Evolutionary conservation across 2,888 invertebrate species (phyloP), one percentile per base, ranked within the genome.

Genomic region (Lacanobia oleracea): DNA sequence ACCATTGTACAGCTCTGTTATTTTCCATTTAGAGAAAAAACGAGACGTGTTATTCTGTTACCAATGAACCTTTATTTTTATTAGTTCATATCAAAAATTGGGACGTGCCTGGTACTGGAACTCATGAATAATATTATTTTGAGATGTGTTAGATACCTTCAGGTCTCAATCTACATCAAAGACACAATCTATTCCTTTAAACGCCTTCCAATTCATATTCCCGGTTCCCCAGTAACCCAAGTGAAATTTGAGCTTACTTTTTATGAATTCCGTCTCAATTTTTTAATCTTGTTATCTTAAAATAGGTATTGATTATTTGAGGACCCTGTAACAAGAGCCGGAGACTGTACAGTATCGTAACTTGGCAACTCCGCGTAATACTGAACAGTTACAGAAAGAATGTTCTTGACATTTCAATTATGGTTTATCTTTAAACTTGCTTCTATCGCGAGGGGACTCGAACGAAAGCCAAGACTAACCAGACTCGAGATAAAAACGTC

Each of bases 371-470:
- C 73, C 40, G 48, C 75, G 75, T 73, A 74, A 72, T 71, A 77
- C 82, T 67, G 72, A 71, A 72, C 79, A 81, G 86, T 83, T 79
- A 77, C 80, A 87, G 84, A 86, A 88, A 88, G 90, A 89, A 89
- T 93, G 93, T 86, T 90, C 86, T 84, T 93, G 93, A 93, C 93
- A 90, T 92, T 93, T 92, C 93, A 91, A 93, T 93, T 93, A 93
- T 87, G 88, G 90, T 90, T 91, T 93, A 91, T 93, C 93, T 92
- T 88, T 86, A 87, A 89, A 90, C 84, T 90, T 87, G 89, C 80
- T 86, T 88, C 81, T 85, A 86, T 88, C 82, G 86, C 67, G 72
- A 27, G 75, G 63, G 73, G 72, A 64, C 72, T 77, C 75, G 72
- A 84, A 86, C 78, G 80, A 77, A 81, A 73, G 82, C 73, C 74